These are phyloP conservation scores for Misgurnus mizolepis DNA, from an alignment of 2,113 vertebrate genomes.

Conservation along the genomic window DNA sequence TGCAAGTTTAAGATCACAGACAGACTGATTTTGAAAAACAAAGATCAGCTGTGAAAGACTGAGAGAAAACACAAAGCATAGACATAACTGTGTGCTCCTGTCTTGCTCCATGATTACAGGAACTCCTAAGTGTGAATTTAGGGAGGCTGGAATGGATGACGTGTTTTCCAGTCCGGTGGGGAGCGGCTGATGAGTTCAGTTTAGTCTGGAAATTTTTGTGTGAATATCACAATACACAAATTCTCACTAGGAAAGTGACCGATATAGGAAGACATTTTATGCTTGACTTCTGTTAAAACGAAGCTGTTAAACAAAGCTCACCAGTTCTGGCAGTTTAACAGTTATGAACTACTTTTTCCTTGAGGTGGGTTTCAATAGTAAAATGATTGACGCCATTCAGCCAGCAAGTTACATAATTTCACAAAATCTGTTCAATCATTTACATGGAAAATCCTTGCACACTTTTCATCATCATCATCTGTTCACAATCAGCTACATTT, in stretches of 20 bases:
- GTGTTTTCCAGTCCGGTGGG: constrained; percentile 17
- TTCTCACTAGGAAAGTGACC: neutral
- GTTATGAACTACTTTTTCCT: neutral
- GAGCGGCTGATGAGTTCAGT: constrained; percentile 18
- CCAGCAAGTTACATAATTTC: constrained; percentile 33
- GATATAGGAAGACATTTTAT: neutral
- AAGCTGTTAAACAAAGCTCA: neutral
- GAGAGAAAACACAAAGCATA: neutral
- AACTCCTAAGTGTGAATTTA: neutral
- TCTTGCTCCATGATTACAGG: constrained; percentile 5
- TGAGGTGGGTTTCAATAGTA: neutral
- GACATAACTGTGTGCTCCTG: constrained; percentile 5
- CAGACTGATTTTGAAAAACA: neutral
- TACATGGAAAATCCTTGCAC: neutral
- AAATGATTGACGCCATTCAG: constrained; percentile 2
- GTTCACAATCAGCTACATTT: constrained; percentile 20
- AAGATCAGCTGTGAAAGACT: neutral
- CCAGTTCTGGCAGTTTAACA: neutral
- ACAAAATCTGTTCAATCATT: constrained; percentile 36
- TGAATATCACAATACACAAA: neutral
- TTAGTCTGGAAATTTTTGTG: neutral
- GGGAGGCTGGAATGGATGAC: constrained; percentile 8
- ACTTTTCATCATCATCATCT: constrained; percentile 12
- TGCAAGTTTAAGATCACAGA: constrained; percentile 5
- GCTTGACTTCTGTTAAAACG: neutral